phyloP scores from a whole-genome alignment of 2,797 vertebrate genomes.

The Eulemur albifrons region DNA sequence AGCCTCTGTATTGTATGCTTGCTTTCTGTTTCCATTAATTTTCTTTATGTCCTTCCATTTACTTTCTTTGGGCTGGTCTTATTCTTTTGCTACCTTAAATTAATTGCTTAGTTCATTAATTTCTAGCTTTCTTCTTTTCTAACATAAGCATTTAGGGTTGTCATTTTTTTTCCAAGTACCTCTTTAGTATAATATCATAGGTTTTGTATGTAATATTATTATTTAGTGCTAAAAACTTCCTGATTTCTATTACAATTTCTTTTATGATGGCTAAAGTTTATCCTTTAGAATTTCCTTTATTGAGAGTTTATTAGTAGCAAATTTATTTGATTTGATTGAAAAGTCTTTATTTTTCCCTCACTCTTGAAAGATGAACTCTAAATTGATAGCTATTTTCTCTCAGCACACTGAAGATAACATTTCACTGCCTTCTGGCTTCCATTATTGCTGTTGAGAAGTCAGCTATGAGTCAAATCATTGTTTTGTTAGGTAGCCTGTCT shows the following conservation, averaged over 20 bases:
- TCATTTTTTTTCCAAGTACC: constrained; percentile 1
- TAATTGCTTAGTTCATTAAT: neutral
- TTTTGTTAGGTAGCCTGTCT: neutral
- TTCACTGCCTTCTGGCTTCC: neutral
- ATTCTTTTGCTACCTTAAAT: constrained; percentile 14
- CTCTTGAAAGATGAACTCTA: constrained; percentile 30
- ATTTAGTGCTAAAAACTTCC: constrained; percentile 14
- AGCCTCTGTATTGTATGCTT: neutral
- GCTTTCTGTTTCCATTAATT: constrained; percentile 24
- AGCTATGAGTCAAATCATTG: neutral
- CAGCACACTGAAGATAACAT: neutral
- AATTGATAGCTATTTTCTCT: neutral
- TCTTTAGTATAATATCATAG: neutral
- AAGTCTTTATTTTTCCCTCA: neutral
- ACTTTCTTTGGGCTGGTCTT: constrained; percentile 22
- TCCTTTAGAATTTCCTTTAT: constrained; percentile 40
- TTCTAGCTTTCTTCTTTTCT: constrained; percentile 21
- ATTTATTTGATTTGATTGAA: neutral
- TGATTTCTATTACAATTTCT: constrained; percentile 1
- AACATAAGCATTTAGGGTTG: neutral
- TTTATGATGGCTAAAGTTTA: neutral
- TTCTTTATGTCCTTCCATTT: constrained; percentile 2
- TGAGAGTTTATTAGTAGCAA: neutral
- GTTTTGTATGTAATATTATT: neutral
- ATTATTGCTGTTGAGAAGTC: constrained; percentile 26